Evolutionary conservation across 2,888 invertebrate genomes (phyloP), one percentile per base, ranked within the genome.

Genomic region (Tethea ocularis): DNA sequence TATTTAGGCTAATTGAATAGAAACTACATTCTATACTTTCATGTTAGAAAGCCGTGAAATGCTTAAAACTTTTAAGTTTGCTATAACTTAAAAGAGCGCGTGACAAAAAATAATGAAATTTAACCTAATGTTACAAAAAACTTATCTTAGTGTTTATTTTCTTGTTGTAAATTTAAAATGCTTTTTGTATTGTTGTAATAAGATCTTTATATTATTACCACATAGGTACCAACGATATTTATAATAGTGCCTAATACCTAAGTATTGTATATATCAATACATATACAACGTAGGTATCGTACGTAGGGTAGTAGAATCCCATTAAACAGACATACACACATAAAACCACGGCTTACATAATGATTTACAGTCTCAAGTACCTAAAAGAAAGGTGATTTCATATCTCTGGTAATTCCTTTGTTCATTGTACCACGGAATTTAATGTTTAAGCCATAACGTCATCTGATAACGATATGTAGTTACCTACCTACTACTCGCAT

Each of bases 401-500:
- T 46, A 10, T 20, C 46, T 20, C n/a, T 20, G n/a, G 11, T 20
- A 46, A 46, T 46, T 46, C 46, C 46, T 46, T 46, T 46, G 10
- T 46, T 46, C 46, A 1, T 10, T 46, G 46, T 20, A 46, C 10
- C 17, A 10, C 20, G 10, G 6, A 46, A 17, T 46, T n/a, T 7
- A 46, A 46, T 10, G 7, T 46, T 46, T 46, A 46, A 46, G 46
- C 10, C 17, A 46, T 46, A 46, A 46, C 46, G 46, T 20, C 46
- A 46, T 20, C 46, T 46, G 46, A 46, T 20, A 46, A 46, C 46
- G 20, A 46, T 20, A 46, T 46, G 46, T 46, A 46, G 46, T 46
- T 68, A 68, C 70, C 74, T 71, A 75, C 67, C 67, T 71, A 75
- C 67, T 67, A 66, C 72, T 78, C 75, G 70, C 69, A 71, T 71